Conservation (phyloP, 1,140 invertebrate species). For the Drosophila subobscura region DNA sequence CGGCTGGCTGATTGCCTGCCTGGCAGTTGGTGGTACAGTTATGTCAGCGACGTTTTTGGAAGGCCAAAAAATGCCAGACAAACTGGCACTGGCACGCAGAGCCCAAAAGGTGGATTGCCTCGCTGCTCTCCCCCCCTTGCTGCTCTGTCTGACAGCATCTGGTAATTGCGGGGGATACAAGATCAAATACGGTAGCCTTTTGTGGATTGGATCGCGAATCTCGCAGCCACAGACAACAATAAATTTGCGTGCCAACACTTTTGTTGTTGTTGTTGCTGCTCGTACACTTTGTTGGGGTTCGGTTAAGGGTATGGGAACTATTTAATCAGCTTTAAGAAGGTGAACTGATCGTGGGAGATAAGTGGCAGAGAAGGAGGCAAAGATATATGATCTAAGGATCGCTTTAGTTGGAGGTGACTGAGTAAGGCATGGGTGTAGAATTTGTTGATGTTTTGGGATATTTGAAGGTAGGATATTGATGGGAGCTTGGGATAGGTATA, state of each 20-base stretch:
- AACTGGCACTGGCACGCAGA: slow-evolving; percentile 68
- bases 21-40: slow-evolving; percentile 61
- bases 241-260: slow-evolving; percentile 80
- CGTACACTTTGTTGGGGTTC: not conserved
- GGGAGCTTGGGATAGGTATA: too few species aligned
- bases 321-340: not conserved
- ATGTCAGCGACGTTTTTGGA: slow-evolving; percentile 78
- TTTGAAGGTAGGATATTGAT: too few species aligned
- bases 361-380: too few species aligned
- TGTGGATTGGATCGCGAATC: slow-evolving; percentile 63
- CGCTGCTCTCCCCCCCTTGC: too few species aligned
- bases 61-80: slow-evolving; percentile 72
- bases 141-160: slow-evolving; percentile 11
- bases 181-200: slow-evolving; percentile 78
- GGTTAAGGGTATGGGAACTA: slow-evolving; percentile 34
- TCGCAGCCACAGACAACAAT: slow-evolving; percentile 69
- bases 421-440: too few species aligned
- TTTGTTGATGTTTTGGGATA: too few species aligned
- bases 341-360: too few species aligned
- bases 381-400: too few species aligned
- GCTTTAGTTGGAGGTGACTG: too few species aligned
- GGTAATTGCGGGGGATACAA: slow-evolving; percentile 29
- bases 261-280: slow-evolving; percentile 5
- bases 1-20: not conserved
- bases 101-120: slow-evolving; percentile 29